Evolutionary conservation across 2,113 vertebrate species (phyloP).

Genomic region (Pteronura brasiliensis): DNA sequence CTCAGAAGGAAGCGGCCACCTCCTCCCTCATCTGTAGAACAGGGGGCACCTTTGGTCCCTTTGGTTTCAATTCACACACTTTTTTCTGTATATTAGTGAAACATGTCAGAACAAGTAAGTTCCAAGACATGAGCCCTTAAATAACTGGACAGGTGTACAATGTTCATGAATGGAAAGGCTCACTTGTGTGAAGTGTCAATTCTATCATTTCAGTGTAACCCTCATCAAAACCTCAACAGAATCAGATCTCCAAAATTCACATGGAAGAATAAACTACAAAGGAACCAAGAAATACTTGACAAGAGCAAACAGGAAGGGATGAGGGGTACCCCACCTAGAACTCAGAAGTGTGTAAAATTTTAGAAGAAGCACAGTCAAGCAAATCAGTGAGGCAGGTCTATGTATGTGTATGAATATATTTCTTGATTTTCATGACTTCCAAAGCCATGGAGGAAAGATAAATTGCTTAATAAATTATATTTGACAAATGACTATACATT

Average conservation of each 20-base stretch:
- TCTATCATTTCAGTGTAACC: rapidly evolving
- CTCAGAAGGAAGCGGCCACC: background rate
- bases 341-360: background rate
- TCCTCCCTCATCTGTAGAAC: background rate
- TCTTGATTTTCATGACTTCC: rapidly evolving
- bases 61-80: background rate
- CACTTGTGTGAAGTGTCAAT: rapidly evolving
- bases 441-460: background rate
- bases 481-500: background rate
- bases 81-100: background rate
- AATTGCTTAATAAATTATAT: no score
- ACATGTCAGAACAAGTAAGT: background rate
- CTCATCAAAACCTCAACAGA: background rate
- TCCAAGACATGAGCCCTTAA: background rate
- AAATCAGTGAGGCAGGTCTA: rapidly evolving
- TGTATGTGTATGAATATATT: rapidly evolving
- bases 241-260: background rate
- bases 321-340: no score
- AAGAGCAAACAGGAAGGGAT: background rate
- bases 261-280: rapidly evolving
- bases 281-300: background rate
- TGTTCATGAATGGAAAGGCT: rapidly evolving
- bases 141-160: background rate
- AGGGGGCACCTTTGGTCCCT: rapidly evolving
- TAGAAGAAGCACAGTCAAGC: rapidly evolving